Evolutionary conservation across 2,797 vertebrate species (phyloP).

Genomic region (Sebastes hubbsi): DNA sequence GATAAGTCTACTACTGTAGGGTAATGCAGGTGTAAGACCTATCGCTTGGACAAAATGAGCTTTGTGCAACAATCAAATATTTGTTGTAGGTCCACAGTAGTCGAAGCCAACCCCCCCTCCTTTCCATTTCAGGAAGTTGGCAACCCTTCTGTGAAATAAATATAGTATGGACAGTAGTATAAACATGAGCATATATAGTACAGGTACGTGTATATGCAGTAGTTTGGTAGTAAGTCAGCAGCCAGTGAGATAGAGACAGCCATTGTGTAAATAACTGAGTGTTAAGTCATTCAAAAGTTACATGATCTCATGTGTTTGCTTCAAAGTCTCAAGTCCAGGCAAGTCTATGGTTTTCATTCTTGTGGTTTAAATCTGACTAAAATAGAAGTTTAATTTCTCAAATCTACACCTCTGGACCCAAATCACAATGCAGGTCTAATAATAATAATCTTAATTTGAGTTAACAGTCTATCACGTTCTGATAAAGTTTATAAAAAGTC

Average conservation of each 20-base stretch:
- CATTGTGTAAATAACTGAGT: background rate
- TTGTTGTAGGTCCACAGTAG: too few species aligned
- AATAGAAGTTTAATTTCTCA: background rate
- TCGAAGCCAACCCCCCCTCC: too few species aligned
- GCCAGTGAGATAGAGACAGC: background rate
- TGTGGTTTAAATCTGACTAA: slow-evolving; percentile 8
- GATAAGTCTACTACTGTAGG: too few species aligned
- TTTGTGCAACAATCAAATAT: too few species aligned
- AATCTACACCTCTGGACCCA: background rate
- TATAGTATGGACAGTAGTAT: background rate
- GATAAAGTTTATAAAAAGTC: slow-evolving; percentile 33
- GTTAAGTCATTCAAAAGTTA: background rate
- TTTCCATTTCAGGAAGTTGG: too few species aligned
- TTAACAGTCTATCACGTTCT: slow-evolving; percentile 1
- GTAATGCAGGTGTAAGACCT: too few species aligned
- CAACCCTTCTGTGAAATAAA: background rate
- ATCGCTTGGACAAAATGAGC: too few species aligned
- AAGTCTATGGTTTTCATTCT: background rate
- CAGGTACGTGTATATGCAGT: background rate
- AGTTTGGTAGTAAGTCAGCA: background rate
- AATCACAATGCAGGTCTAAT: background rate
- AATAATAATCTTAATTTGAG: background rate
- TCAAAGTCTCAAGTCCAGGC: background rate
- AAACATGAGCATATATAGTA: background rate
- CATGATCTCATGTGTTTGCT: background rate